These are phyloP conservation scores for Xylocopa sonorina DNA, from an alignment of 1,140 invertebrate species.

Conservation along the genomic window DNA sequence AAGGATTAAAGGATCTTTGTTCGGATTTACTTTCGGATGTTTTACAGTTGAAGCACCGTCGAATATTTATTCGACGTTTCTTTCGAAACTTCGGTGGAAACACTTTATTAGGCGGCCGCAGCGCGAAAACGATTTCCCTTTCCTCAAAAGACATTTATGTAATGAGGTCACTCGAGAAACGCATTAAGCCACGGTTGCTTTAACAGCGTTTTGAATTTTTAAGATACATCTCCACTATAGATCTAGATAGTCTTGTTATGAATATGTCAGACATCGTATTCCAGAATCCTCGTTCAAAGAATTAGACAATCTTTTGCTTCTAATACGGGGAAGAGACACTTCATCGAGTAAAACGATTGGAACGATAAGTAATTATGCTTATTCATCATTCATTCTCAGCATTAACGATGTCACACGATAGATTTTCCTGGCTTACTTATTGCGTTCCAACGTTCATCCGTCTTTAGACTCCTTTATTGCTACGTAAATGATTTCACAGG, in stretches of 20 bases:
- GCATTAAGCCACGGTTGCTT: background rate
- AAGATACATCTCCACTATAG: too few relatives aligned
- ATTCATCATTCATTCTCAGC: background rate
- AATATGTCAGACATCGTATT: too few relatives aligned
- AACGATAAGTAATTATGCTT: background rate
- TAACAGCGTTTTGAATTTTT: constrained; percentile 1
- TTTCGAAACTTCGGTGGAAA: constrained; percentile 12
- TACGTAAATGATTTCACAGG: background rate
- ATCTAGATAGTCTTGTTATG: too few relatives aligned
- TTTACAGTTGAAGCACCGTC: constrained; percentile 13
- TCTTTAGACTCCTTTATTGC: background rate
- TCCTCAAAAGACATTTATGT: background rate
- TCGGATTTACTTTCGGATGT: constrained; percentile 36
- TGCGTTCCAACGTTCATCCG: background rate
- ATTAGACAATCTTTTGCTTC: background rate
- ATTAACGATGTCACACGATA: background rate
- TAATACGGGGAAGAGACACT: too few relatives aligned
- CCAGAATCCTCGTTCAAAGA: background rate
- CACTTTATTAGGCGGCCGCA: background rate
- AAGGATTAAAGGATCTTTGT: constrained; percentile 20
- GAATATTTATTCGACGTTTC: constrained; percentile 37
- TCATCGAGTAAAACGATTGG: background rate
- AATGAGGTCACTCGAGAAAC: background rate
- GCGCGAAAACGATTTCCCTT: background rate
- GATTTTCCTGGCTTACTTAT: background rate